phyloP scores from a whole-genome alignment of 2,888 invertebrate genomes.

The Gryllus longicercus region DNA sequence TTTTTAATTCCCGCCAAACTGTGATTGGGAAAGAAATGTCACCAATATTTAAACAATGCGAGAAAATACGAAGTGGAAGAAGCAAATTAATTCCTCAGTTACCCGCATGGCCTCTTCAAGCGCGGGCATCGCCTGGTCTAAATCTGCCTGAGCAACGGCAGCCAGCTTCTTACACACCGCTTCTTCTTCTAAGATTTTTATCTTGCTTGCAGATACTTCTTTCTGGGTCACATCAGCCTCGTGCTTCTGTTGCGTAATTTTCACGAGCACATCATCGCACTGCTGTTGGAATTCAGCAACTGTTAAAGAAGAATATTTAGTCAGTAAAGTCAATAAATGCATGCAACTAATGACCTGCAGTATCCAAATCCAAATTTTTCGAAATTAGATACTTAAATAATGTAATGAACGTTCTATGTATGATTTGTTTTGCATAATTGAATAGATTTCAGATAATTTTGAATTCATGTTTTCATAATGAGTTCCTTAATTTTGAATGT shows the following conservation, averaged over 20 bases:
- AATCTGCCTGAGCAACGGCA: conserved; percentile 74
- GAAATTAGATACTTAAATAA: no score
- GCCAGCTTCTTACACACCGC: conserved; percentile 77
- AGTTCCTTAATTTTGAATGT: no score
- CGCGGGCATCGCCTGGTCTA: conserved; percentile 83
- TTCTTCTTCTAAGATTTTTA: conserved; percentile 76
- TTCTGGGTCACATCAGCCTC: conserved; percentile 80
- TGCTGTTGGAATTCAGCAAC: conserved; percentile 69
- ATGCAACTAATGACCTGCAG: no score
- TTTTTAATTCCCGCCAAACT: background rate
- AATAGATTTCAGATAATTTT: no score
- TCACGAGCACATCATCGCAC: conserved; percentile 80
- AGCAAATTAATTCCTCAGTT: conserved; percentile 21
- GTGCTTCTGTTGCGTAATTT: conserved; percentile 73
- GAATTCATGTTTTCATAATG: no score
- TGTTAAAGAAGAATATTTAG: conserved; percentile 27
- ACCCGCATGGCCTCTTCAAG: conserved; percentile 74
- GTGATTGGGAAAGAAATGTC: no score
- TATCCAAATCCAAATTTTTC: no score
- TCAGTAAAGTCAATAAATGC: no score
- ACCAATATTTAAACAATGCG: no score
- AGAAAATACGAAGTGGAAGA: no score
- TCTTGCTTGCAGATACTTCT: conserved; percentile 66
- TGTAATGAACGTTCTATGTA: no score
- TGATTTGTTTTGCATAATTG: no score